phyloP scores from a whole-genome alignment of 2,113 vertebrate species.

The Hepsetus odoe region DNA sequence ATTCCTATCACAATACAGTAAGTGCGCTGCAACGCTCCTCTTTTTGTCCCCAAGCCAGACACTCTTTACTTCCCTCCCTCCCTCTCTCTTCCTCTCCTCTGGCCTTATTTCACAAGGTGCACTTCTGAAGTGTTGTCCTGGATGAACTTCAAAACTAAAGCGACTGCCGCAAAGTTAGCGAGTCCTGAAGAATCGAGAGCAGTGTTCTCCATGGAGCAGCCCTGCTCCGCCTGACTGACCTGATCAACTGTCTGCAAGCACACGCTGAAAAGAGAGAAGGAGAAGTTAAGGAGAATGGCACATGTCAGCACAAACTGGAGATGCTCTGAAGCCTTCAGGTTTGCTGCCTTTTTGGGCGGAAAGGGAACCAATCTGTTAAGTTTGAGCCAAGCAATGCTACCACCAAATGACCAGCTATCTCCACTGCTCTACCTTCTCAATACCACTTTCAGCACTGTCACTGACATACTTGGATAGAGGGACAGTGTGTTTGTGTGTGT shows the following conservation, averaged over 20 bases:
- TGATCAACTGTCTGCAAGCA: neutral
- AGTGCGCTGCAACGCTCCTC: constrained; percentile 41
- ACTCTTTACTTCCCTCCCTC: constrained; percentile 26
- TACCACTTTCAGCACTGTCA: constrained; percentile 10
- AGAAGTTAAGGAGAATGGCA: neutral
- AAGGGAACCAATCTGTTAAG: neutral
- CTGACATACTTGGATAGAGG: constrained; percentile 30
- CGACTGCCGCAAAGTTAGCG: constrained; percentile 34
- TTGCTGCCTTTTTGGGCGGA: neutral
- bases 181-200: constrained; percentile 30
- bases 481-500: constrained; percentile 5
- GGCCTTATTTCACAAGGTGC: constrained; percentile 69
- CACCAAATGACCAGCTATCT: neutral
- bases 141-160: constrained; percentile 54
- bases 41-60: constrained; percentile 16
- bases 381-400: neutral
- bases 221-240: neutral
- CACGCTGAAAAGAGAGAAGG: neutral
- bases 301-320: neutral
- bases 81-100: constrained; percentile 41
- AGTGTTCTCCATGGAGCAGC: constrained; percentile 15
- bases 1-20: constrained; percentile 47
- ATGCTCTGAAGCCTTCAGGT: constrained; percentile 4
- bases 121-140: constrained; percentile 57
- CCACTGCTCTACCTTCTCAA: neutral